Evolutionary conservation across 2,888 invertebrate species (phyloP).

Genomic region (Choristoneura rosaceana): DNA sequence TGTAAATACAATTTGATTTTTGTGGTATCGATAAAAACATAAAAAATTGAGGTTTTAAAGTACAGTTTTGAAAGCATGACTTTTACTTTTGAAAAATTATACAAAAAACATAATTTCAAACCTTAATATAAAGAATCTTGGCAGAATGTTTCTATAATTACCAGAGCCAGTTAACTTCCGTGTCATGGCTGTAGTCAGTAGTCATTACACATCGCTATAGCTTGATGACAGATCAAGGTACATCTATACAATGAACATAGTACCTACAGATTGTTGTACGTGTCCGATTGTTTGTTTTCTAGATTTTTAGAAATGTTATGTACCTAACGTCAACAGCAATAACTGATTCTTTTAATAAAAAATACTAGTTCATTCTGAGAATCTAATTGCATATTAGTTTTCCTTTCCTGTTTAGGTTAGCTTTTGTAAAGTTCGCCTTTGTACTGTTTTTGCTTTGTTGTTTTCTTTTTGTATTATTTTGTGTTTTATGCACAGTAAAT

Average conservation of each 20-base stretch:
- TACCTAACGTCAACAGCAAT: background rate
- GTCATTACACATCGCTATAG: conserved; percentile 49
- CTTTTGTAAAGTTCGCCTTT: too few species aligned
- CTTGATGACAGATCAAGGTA: conserved; percentile 60
- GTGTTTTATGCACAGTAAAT: too few species aligned
- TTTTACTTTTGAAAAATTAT: background rate
- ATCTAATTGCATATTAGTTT: too few species aligned
- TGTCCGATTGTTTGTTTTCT: conserved; percentile 18
- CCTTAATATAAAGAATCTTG: conserved; percentile 1
- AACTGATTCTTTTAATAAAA: background rate
- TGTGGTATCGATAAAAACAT: too few species aligned
- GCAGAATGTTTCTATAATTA: conserved; percentile 16
- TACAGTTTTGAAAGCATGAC: background rate
- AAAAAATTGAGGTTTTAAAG: too few species aligned
- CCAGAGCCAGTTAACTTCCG: conserved; percentile 20
- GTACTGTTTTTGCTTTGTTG: too few species aligned
- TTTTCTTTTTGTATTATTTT: too few species aligned
- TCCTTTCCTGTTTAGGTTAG: too few species aligned
- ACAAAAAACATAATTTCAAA: background rate
- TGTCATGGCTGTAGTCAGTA: conserved; percentile 40
- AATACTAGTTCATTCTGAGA: background rate
- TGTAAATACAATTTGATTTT: too few species aligned
- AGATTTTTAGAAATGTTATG: conserved; percentile 2
- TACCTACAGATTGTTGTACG: conserved; percentile 28
- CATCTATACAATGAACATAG: conserved; percentile 43